phyloP scores from a whole-genome alignment of 2,888 invertebrate species.

The Ligdia adustata region DNA sequence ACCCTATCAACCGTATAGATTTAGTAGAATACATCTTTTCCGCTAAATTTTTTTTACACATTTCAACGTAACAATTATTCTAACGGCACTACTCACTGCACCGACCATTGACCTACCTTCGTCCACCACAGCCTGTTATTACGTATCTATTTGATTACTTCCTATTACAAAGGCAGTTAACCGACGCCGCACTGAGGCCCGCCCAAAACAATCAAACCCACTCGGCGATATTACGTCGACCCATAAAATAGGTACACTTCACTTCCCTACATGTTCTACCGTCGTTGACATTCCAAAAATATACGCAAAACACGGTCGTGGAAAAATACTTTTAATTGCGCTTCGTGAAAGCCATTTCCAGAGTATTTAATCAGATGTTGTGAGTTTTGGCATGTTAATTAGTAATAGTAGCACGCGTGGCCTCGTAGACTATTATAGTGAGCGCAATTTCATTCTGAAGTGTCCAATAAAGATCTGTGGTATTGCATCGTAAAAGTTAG shows the following conservation, averaged over 20 bases:
- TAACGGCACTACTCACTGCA: conserved; percentile 8
- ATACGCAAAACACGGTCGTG: conserved; percentile 5
- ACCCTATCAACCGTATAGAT: too few species aligned
- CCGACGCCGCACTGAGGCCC: neutral
- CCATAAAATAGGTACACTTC: conserved; percentile 23
- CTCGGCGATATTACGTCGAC: conserved; percentile 26
- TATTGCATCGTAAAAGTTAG: too few species aligned
- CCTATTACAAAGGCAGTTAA: conserved; percentile 30
- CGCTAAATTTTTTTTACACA: too few species aligned
- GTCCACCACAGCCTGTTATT: conserved; percentile 4
- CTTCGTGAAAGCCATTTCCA: neutral
- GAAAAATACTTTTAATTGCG: conserved; percentile 16
- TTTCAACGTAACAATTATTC: conserved; percentile 2
- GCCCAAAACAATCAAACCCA: conserved; percentile 20
- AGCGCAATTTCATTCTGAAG: too few species aligned
- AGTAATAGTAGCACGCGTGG: too few species aligned
- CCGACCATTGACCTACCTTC: too few species aligned
- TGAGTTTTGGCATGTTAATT: too few species aligned
- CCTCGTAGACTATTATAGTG: too few species aligned
- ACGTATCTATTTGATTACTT: conserved; percentile 13
- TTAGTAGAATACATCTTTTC: too few species aligned
- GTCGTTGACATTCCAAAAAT: conserved; percentile 35
- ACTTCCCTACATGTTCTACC: conserved; percentile 23
- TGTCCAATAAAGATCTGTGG: too few species aligned
- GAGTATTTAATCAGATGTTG: neutral